Evolutionary conservation across 2,113 vertebrate genomes (phyloP).

Genomic region (Isurus oxyrinchus): DNA sequence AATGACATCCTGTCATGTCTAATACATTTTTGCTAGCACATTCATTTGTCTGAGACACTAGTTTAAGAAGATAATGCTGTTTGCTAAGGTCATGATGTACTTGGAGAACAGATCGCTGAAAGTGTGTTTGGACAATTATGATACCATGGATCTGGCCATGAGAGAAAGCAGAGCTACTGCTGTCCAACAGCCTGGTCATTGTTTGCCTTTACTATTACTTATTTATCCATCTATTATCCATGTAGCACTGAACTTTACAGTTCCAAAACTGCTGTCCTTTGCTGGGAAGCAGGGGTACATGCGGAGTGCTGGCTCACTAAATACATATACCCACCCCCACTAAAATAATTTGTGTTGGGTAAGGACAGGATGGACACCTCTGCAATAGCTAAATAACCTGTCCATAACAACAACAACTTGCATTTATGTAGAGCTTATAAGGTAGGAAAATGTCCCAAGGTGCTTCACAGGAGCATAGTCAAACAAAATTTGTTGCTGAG

Average conservation of each 20-base stretch:
- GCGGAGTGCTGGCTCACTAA: background rate
- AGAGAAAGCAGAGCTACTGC: background rate
- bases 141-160: background rate
- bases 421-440: background rate
- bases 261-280: background rate
- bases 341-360: background rate
- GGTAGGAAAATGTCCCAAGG: background rate
- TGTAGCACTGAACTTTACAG: background rate
- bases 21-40: background rate
- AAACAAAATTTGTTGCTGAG: background rate
- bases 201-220: background rate
- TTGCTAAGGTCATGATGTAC: background rate
- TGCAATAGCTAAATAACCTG: background rate
- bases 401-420: background rate
- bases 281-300: background rate
- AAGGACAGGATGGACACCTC: background rate
- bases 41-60: background rate
- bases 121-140: background rate
- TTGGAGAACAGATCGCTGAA: background rate
- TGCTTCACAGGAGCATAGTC: background rate
- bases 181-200: background rate
- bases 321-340: background rate
- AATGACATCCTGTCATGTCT: background rate
- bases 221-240: background rate
- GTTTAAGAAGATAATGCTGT: background rate